Evolutionary conservation across 2,113 vertebrate genomes (phyloP), one percentile per base, ranked within the genome.

Genomic region (Tragelaphus buxtoni): DNA sequence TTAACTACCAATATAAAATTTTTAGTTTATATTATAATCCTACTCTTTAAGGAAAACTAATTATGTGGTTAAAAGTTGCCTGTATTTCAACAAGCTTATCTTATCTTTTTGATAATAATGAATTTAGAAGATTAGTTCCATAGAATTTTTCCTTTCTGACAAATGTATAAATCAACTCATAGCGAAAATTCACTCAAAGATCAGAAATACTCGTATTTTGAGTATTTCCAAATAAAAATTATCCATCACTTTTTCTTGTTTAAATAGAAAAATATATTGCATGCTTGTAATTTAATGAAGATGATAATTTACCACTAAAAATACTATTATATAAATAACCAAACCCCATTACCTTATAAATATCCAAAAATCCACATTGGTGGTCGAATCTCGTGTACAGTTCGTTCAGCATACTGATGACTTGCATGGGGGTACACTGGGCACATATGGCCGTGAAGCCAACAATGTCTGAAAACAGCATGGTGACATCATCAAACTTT

Each of bases 321-420:
- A 76, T 30, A 85, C 16, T 69, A 20, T 7, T n/a, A 53, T 32
- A 20, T 65, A 93, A 76, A 4, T 3, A 79, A 35, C 47, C 32
- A 28, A 97, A 69, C 1, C 4, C 2, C 32, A n/a, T 98, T 98
- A 99, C 99, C 99, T 99, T 99, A 93, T 99, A 99, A 97, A 99
- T 99, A 90, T 99, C 99, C 96, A 99, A 98, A 91, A 99, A 99
- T 81, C 99, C 99, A 91, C 99, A 99, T 98, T 99, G 99, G 98
- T 99, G 99, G 98, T 99, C 99, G 58, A 99, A 99, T 91, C 99
- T 99, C 0, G 99, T 99, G 98, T 99, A 99, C 35, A 99, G 99
- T 95, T 99, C 99, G 0, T 99, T 99, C 97, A 99, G 99, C 99
- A 99, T 99, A 98, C 99, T 99, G 99, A 99, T 99, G 95, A 99